phyloP scores from a whole-genome alignment of 2,888 invertebrate genomes.

The Drosophila eohydei region DNA sequence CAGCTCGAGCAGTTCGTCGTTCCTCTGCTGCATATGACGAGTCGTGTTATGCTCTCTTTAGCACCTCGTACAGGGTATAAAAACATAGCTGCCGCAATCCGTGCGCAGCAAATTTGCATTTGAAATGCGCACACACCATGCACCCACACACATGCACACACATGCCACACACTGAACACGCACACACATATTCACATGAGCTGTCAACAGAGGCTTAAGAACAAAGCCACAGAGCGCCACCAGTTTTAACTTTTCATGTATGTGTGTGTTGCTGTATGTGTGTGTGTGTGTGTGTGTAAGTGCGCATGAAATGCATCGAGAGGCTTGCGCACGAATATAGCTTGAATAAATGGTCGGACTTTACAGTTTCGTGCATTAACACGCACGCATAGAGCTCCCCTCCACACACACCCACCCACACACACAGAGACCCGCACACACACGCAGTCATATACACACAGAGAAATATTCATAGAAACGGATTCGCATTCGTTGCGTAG shows the following conservation, averaged over 20 bases:
- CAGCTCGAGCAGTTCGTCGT: not conserved
- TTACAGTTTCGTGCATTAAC: constrained; percentile 77
- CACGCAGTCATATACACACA: not conserved
- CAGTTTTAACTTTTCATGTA: constrained; percentile 38
- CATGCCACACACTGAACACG: constrained; percentile 14
- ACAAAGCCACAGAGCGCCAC: constrained; percentile 51
- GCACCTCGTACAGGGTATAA: not conserved
- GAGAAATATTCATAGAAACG: constrained; percentile 20
- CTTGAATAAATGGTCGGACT: constrained; percentile 55
- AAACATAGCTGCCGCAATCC: constrained; percentile 36
- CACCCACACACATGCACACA: constrained; percentile 14
- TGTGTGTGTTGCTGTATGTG: not conserved
- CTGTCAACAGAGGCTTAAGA: constrained; percentile 66
- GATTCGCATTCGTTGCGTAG: constrained; percentile 40
- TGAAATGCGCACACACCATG: constrained; percentile 43
- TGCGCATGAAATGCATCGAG: constrained; percentile 63
- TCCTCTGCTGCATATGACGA: not conserved
- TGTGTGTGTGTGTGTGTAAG: constrained; percentile 34
- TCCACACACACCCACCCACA: not conserved
- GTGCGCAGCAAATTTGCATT: constrained; percentile 68
- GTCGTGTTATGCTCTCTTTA: not conserved
- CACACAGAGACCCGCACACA: not conserved
- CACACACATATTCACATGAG: constrained; percentile 25
- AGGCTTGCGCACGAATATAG: constrained; percentile 29
- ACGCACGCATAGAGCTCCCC: constrained; percentile 65